Evolutionary conservation across 2,797 vertebrate species (phyloP).

Genomic region (Loriculus beryllinus): DNA sequence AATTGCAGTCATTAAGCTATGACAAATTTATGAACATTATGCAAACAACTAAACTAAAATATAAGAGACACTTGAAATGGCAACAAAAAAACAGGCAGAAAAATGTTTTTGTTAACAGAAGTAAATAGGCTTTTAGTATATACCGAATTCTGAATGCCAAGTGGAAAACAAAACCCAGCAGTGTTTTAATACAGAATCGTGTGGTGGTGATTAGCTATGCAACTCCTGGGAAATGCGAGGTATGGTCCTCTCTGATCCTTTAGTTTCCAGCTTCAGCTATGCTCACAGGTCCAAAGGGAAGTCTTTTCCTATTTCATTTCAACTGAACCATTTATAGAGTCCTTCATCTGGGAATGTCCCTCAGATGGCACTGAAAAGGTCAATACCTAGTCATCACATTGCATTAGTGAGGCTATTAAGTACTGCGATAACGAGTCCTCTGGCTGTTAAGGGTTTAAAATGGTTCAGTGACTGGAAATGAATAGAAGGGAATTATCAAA

Average conservation of each 20-base stretch:
- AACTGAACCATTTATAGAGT: neutral
- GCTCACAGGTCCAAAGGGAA: neutral
- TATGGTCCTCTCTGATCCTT: neutral
- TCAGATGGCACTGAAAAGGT: neutral
- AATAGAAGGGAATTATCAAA: neutral
- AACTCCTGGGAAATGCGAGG: neutral
- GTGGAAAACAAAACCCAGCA: neutral
- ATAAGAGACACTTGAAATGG: neutral
- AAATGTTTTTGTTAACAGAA: neutral
- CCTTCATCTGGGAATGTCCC: neutral
- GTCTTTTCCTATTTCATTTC: neutral
- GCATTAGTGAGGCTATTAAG: neutral
- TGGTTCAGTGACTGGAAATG: neutral
- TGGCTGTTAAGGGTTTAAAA: neutral
- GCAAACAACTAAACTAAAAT: neutral
- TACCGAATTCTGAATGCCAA: neutral
- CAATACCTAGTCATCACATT: neutral
- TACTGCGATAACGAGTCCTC: neutral
- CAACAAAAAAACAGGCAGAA: neutral
- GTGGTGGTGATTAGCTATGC: neutral
- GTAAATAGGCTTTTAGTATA: neutral
- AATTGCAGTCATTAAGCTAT: neutral
- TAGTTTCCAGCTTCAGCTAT: neutral
- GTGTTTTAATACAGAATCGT: neutral
- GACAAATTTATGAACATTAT: neutral